phyloP scores from a whole-genome alignment of 2,797 vertebrate genomes.

The Anableps anableps region DNA sequence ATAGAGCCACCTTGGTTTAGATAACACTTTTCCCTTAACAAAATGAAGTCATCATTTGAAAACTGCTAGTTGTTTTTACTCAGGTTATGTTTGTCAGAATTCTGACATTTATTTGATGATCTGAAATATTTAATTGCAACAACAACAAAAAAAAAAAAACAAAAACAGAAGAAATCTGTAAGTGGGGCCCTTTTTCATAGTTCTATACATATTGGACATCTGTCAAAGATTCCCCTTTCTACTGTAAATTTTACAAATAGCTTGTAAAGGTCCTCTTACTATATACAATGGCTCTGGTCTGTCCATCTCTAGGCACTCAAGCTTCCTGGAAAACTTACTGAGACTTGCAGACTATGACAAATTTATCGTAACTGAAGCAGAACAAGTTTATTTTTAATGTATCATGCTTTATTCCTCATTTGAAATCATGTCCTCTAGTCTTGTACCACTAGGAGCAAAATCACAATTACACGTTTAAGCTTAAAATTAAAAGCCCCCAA shows the following conservation, averaged over 20 bases:
- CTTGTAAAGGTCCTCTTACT: neutral
- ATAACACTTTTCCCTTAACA: neutral
- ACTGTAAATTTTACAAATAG: constrained; percentile 5
- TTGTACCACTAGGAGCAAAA: neutral
- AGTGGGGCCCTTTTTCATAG: neutral
- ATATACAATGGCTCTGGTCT: constrained; percentile 3
- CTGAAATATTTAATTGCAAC: neutral
- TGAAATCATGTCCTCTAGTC: neutral
- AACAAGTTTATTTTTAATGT: constrained; percentile 7
- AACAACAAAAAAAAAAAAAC: neutral
- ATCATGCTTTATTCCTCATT: neutral
- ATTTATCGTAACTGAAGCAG: constrained; percentile 8
- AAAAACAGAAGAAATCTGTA: constrained; percentile 3
- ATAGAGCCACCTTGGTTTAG: neutral
- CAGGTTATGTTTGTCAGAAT: neutral
- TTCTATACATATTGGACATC: neutral
- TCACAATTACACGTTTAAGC: neutral
- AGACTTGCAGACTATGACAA: neutral
- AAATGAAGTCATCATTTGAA: neutral
- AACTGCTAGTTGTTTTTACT: neutral
- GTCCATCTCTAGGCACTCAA: constrained; percentile 7
- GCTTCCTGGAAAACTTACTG: constrained; percentile 2
- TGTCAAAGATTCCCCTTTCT: constrained; percentile 3
- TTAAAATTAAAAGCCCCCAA: neutral
- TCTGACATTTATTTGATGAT: neutral